Base-by-base conservation (phyloP, 2,888 invertebrate species). In the Dioctria linearis region DNA sequence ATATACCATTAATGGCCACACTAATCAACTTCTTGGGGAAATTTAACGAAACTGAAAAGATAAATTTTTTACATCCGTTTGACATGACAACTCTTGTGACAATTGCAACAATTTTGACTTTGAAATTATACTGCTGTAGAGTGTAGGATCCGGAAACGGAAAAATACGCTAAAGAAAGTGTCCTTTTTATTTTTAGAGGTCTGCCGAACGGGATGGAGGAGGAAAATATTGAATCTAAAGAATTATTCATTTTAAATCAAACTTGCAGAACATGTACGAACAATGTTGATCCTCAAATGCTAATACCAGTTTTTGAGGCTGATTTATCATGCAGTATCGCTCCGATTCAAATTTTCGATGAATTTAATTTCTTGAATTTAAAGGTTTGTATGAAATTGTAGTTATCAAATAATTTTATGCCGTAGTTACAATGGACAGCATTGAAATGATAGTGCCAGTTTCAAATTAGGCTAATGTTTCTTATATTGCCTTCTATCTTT, bases 251-350 rank as follows among this genome's bases (percentile, higher is more conserved):
- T 25, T 65, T 79, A 54, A n/a, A 66, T 3, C 42, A 42, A 54
- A 67, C 79, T 9, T 80, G 80, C 49, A 51, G 80, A 49, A 76
- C 76, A 46, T 80, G 80, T 67, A 67, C 75, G 11, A 8, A 6
- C 3, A 40, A n/a, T 6, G 57, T 57, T 37, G 37, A 76, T 43
- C 25, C 42, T 3, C 6, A 43, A 42, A 75, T 25, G 59, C 39
- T 57, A 3, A 49, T 59, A 2, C 67, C 80, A 3, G 39, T 80
- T 0, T 80, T 76, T 43, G 39, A 66, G 43, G 40, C 9, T 5
- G 42, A 40, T 46, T 11, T 42, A 59, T 25, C 59, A 4, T 4
- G 2, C 37, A 40, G 37, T n/a, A 37, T 8, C 8, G 6, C 59
- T 11, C n/a, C 67, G n/a, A 46, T 46, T 25, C 5, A 42, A 0